Percentiles rank a stretch among this genome's conserved stretches.
phyloP scores from a whole-genome alignment of 2,888 invertebrate species.

The Tetrapedia diversipes region DNA sequence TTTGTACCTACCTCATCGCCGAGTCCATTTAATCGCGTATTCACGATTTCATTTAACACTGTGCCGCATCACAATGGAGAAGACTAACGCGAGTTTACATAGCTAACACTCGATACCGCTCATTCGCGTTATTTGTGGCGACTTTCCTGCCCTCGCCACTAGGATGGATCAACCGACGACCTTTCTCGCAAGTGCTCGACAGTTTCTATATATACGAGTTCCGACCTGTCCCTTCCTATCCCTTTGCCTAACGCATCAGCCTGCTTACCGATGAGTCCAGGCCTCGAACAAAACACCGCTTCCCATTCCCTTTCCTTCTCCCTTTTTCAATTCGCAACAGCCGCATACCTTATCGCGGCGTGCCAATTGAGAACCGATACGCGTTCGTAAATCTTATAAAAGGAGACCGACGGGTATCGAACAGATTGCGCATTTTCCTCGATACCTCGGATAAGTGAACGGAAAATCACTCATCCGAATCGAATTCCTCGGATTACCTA shows the following conservation, averaged over 20 bases:
- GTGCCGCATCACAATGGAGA: neutral
- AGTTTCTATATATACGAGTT: too few species aligned
- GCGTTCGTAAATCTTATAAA: neutral
- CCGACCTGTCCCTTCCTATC: too few species aligned
- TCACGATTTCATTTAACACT: slow-evolving; percentile 31
- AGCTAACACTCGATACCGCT: neutral
- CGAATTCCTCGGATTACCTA: slow-evolving; percentile 2
- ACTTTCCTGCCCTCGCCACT: too few species aligned
- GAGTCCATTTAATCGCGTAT: slow-evolving; percentile 33
- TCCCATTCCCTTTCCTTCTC: too few species aligned
- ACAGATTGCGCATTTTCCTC: neutral
- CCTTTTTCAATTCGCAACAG: too few species aligned
- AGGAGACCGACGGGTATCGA: neutral
- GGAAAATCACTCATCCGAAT: neutral
- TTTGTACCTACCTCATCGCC: slow-evolving; percentile 34
- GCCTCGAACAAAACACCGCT: too few species aligned
- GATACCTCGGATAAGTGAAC: neutral
- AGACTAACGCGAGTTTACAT: slow-evolving; percentile 4
- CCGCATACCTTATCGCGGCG: neutral
- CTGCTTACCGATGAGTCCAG: too few species aligned
- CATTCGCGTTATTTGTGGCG: neutral
- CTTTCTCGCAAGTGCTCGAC: too few species aligned
- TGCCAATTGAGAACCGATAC: too few species aligned
- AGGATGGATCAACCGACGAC: too few species aligned
- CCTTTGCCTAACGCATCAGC: too few species aligned